Base-by-base conservation (phyloP, 2,113 vertebrate species). In the Gymnocephalus cernua region DNA sequence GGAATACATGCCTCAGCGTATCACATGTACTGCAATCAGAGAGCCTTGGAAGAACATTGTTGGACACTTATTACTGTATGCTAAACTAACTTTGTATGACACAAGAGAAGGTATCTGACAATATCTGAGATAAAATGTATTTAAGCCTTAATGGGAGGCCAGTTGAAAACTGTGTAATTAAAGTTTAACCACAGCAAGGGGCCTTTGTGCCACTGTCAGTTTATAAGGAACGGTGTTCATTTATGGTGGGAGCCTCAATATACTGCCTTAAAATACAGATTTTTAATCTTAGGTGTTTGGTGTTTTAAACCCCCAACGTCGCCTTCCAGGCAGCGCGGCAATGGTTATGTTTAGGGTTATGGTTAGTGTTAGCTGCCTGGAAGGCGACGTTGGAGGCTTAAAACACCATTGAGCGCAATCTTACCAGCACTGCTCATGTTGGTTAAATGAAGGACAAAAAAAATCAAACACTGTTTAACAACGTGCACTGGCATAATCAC, bases 41-140 rank as follows among this genome's bases (percentile, higher is more conserved):
- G 50, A 56, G 12, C 23, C 38, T 25, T 6, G 0, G 44, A 27
- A 18, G 58, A 79, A 73, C 50, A 23, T 63, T 66, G 62, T 45
- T n/a, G 57, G 35, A 35, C 54, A 51, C n/a, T 71, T 77, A n/a
- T 70, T 67, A 41, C 9, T 41, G 38, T 41, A 72, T n/a, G 57
- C 53, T 67, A 47, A 63, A 78, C 25, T 50, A 65, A 67, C 69
- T 68, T 77, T 70, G 23, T 50, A 38, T 45, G 45, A 35, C 62
- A 73, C 2, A 7, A 79, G 74, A 79, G 74, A 71, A 66, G 80
- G 48, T 4, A 29, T 29, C 29, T 4, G 29, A 29, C 29, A 32
- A 50, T 51, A 1, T 66, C 27, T 51, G 77, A 50, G 32, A 79
- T 65, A 25, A 68, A 83, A 77, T 45, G 48, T 69, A 16, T 86